A percentile compares a stretch with the other conserved stretches of the same genome.
Evolutionary conservation across 2,888 invertebrate species (phyloP).

Genomic region (Drosophila suboccidentalis): DNA sequence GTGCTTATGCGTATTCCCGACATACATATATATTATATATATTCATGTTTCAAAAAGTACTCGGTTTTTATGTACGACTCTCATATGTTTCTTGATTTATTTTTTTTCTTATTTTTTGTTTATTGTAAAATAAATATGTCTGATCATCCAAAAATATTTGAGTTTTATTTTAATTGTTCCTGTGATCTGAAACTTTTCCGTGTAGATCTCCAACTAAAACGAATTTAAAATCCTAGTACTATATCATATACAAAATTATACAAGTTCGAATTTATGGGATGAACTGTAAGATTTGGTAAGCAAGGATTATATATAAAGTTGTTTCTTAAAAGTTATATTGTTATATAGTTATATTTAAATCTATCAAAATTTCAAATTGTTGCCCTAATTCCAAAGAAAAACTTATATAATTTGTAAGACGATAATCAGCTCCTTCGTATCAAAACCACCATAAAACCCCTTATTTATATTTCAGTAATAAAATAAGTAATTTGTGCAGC

Average conservation of each 20-base stretch:
- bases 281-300: too few relatives aligned
- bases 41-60: neutral
- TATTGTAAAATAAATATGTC: neutral
- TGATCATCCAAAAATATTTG: neutral
- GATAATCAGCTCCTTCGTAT: neutral
- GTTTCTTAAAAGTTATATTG: too few relatives aligned
- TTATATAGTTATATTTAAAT: too few relatives aligned
- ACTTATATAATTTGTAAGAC: too few relatives aligned
- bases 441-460: neutral
- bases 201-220: neutral
- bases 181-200: neutral
- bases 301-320: too few relatives aligned
- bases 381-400: neutral
- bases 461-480: neutral
- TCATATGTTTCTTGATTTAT: neutral
- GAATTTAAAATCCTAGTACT: too few relatives aligned
- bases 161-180: neutral
- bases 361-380: neutral
- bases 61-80: constrained; percentile 6
- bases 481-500: neutral
- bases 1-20: neutral
- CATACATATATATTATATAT: neutral
- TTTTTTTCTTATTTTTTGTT: neutral
- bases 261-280: too few relatives aligned
- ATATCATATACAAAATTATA: too few relatives aligned